Percentiles rank a stretch among this genome's conserved stretches.
Evolutionary conservation across 2,797 vertebrate species (phyloP).

Genomic region (Anomalospiza imberbis): DNA sequence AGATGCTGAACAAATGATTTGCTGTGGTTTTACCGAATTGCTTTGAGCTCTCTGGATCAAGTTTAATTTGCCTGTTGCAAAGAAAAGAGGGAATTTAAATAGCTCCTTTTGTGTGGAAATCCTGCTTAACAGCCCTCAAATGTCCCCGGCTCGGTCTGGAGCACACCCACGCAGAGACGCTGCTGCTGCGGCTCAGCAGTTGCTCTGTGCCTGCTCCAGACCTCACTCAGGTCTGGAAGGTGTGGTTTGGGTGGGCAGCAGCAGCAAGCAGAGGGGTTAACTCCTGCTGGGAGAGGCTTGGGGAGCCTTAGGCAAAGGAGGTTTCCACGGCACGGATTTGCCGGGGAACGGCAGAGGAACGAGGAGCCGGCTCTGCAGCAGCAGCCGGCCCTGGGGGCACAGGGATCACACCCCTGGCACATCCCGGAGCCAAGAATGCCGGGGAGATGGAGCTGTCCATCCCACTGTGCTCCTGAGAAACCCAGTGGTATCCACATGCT

Average conservation of each 20-base stretch:
- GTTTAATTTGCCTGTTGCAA: background rate
- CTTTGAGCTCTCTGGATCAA: background rate
- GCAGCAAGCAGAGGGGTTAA: background rate
- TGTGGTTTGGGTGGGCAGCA: background rate
- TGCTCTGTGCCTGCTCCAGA: background rate
- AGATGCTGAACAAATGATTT: background rate
- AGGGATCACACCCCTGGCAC: background rate
- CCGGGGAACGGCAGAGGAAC: background rate
- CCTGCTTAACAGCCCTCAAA: background rate
- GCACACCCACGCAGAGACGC: background rate
- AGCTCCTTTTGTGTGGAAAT: background rate
- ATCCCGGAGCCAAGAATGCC: background rate
- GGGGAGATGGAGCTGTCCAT: background rate
- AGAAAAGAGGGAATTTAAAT: background rate
- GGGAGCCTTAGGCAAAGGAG: background rate
- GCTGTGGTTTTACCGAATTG: background rate
- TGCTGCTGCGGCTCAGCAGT: background rate
- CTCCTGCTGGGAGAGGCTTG: background rate
- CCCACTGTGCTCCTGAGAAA: fast-evolving
- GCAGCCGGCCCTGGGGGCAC: fast-evolving
- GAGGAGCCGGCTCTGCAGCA: background rate
- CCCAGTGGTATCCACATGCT: fast-evolving
- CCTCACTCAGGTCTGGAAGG: background rate
- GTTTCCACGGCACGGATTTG: background rate
- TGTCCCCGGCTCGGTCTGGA: background rate